Evolutionary conservation across 2,888 invertebrate species (phyloP).

Genomic region (Nomada ferruginata): DNA sequence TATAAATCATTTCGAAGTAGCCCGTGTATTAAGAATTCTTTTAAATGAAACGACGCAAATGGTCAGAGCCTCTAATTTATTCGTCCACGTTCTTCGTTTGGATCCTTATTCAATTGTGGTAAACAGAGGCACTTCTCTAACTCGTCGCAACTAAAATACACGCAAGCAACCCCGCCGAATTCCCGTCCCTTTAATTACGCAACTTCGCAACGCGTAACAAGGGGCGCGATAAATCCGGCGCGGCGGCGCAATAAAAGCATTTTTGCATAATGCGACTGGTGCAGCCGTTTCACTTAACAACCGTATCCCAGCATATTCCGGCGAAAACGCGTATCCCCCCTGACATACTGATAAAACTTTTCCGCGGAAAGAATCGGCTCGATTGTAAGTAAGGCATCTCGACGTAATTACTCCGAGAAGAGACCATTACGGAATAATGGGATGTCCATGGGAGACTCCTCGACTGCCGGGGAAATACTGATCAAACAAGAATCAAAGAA

Average conservation of each 20-base stretch:
- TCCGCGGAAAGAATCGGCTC: slow-evolving; percentile 42
- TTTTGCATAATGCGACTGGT: slow-evolving; percentile 44
- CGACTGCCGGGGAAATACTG: slow-evolving; percentile 40
- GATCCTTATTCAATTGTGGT: no score
- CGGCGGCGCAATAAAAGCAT: slow-evolving; percentile 42
- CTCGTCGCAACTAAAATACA: neutral
- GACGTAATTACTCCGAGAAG: slow-evolving; percentile 51
- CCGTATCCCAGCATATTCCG: slow-evolving; percentile 39
- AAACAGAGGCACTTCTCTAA: neutral
- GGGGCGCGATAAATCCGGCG: slow-evolving; percentile 35
- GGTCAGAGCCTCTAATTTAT: neutral
- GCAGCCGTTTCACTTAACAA: slow-evolving; percentile 40
- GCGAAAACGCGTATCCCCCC: slow-evolving; percentile 27
- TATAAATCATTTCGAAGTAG: no score
- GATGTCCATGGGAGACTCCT: slow-evolving; percentile 20
- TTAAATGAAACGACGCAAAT: no score
- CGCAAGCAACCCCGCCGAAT: neutral
- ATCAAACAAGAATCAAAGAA: slow-evolving; percentile 61
- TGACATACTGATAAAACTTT: slow-evolving; percentile 52
- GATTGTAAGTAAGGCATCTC: slow-evolving; percentile 39
- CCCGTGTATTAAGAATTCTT: no score
- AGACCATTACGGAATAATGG: slow-evolving; percentile 49
- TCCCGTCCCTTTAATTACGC: slow-evolving; percentile 33
- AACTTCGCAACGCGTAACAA: slow-evolving; percentile 29
- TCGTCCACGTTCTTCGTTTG: neutral